Evolutionary conservation across 1,140 invertebrate species (phyloP), one percentile per base, ranked within the genome.

Genomic region (Philaenus spumarius): DNA sequence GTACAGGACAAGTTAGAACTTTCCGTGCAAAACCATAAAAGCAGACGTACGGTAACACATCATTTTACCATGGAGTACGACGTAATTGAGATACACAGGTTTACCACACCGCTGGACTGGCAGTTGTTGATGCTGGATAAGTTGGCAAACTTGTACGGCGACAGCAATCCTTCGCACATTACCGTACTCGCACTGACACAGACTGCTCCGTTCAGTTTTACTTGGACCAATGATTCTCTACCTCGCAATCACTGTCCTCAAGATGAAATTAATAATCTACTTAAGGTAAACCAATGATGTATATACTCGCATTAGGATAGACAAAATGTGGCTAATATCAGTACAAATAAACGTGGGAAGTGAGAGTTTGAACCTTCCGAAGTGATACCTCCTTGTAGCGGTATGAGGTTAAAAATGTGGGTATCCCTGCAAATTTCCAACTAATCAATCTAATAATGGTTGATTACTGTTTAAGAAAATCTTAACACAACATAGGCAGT

Each of bases 151-250:
- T 72, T 90, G 14, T 89, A 85, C 66, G 78, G 80, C 22, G 85
- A 89, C 42, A 62, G 75, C 75, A 2, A 90, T 67, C 74, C 81
- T 65, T 80, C 80, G 37, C 79, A 84, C 39, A 82, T 92, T 42
- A 85, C 82, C 0, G 84, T 89, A 4, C 73, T 84, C 40, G 74
- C 78, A 42, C 78, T 89, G 2, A 73, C 79, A 39, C 74, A 74
- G 15, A 77, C 76, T 7, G 73, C 71, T 39, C 76, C 81, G 42
- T 80, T 81, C 42, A 79, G 81, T 30, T 89, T 90, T 62, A 80
- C 84, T 0, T 96, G 92, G 86, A 90, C 90, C 4, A 96, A 96
- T 67, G 90, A 93, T 60, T 87, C 87, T 17, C 68, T 96, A 59
- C 82, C 87, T 0, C 83, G 83, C 45, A 82, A 81, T 66, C 67